Base-by-base conservation (phyloP, 2,113 vertebrate species). In the Emberiza fucata region DNA sequence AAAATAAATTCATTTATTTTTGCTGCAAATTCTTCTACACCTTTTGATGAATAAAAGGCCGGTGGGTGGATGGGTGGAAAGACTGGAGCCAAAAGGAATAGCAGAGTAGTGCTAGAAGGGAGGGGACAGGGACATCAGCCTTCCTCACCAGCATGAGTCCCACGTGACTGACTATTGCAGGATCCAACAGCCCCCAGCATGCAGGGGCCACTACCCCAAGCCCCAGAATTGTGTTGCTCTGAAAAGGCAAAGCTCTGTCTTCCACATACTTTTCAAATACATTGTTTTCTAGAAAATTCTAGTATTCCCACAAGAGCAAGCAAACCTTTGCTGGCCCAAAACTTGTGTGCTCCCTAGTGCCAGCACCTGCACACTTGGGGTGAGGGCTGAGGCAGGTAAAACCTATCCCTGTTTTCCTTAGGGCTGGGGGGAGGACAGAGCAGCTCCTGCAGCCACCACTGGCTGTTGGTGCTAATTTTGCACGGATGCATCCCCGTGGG, bases 1-100 rank as follows among this genome's bases (percentile, higher is more conserved):
- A 97, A 94, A 96, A 91, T 47, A 95, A 92, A 92, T 63, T 47
- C 44, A 39, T 87, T 92, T 96, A 91, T 94, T 97, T 94, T 95
- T 94, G 86, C 81, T 93, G 64, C 76, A 77, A 92, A 56, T 83
- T 94, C 71, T 93, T 95, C 85, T 86, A 69, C 90, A 88, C 68
- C 60, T 85, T 77, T 83, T 13, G 39, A 56, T 48, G 87, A 96
- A 96, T 94, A 96, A 93, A 96, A 91, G 75, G 82, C 71, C 6
- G 1, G 90, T 96, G 95, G 96, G 92, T 73, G 79, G 90, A 96
- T 90, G 90, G 94, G 81, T 80, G 90, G 94, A 94, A 96, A 94
- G 85, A 86, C 2, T 80, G 82, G 71, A 96, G 85, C 85, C 94
- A 88, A 80, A 91, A 83, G 75, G 60, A 90, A 19, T 13, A 73